Evolutionary conservation across 2,888 invertebrate species (phyloP).

Genomic region (Sarcophaga rosellei): DNA sequence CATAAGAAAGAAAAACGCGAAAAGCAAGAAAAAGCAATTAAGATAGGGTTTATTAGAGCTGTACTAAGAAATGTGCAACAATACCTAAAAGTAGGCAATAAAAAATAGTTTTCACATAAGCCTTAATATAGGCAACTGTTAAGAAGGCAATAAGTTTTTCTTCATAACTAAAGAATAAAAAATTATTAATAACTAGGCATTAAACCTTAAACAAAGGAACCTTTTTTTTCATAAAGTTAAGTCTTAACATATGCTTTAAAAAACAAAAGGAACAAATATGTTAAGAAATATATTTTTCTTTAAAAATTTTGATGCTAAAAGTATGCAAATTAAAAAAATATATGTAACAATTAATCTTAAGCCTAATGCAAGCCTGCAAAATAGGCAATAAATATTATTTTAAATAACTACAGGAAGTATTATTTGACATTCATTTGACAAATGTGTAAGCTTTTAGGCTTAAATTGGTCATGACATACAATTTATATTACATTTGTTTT

Average conservation of each 20-base stretch:
- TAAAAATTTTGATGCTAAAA: too few species aligned
- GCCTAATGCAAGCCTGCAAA: background rate
- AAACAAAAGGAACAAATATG: too few species aligned
- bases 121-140: slow-evolving; percentile 12
- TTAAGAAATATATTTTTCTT: too few species aligned
- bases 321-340: background rate
- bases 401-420: background rate
- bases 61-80: background rate
- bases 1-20: too few species aligned
- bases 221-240: background rate
- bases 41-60: background rate
- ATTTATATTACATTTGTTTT: background rate
- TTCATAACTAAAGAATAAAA: too few species aligned
- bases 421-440: background rate
- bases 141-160: too few species aligned
- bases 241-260: too few species aligned
- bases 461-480: background rate
- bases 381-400: background rate
- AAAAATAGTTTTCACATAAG: background rate
- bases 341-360: background rate
- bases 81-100: slow-evolving; percentile 28
- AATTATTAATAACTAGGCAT: too few species aligned
- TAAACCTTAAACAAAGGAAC: background rate
- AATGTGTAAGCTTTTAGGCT: background rate
- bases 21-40: background rate